Base-by-base conservation (phyloP, 2,888 invertebrate genomes). In the Lepeophtheirus nordmannii region DNA sequence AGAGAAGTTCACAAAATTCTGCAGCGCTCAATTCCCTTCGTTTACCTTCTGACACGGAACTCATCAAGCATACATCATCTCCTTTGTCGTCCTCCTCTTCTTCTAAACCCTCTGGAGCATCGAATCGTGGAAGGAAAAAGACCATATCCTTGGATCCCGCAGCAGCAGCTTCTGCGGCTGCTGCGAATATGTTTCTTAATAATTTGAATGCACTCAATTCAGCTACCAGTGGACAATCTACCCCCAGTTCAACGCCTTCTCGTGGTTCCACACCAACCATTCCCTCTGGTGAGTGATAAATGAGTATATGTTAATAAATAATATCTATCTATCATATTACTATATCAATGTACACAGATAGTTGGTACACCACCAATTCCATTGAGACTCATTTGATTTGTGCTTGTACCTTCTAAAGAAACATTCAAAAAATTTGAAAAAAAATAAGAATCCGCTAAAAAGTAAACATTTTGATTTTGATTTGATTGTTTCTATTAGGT, bases 41-140 rank as follows among this genome's bases (percentile, higher is more conserved):
- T 69, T 78, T 89, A 72, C 89, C 89, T 70, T 89, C 89, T 53
- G 89, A 89, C 74, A 89, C 89, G 59, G 89, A 89, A 78, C 89
- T 89, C 70, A 89, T 89, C 74, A 89, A 89, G 77, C 89, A 89
- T 75, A 89, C 89, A 70, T 88, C 88, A 70, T 30, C 30, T 5
- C 30, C 30, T 2, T 30, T 7, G 30, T 30, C n/a, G n/a, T 87
- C 87, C 68, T 82, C 89, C 73, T 85, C 87, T 71, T 89, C 89
- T 68, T 87, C 88, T 67, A 89, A 89, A 81, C 82, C 86, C 70
- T 85, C 87, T 14, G 87, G 89, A 68, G 85, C 85, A 69, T 88
- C 87, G 71, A 87, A 87, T 73, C 81, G 88, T 63, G 89, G 89
- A 67, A 81, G 89, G 68, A 89, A 89, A 80, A 89, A 89, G 80